Conservation (phyloP, 1,140 invertebrate species). For the Drosophila mauritiana region DNA sequence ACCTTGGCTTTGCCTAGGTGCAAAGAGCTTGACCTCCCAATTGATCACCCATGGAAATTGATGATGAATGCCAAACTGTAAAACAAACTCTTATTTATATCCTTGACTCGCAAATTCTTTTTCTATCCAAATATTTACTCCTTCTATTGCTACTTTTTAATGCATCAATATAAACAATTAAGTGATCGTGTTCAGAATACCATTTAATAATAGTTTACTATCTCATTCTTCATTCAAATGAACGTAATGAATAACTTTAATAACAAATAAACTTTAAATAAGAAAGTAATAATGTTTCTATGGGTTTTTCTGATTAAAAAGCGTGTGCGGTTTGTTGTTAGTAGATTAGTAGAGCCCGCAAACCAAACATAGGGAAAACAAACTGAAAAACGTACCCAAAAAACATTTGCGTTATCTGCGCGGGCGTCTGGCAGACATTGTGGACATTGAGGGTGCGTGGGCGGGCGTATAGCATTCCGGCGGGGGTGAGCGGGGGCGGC, state of each 20-base stretch:
- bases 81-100: constrained; percentile 12
- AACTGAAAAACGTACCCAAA: constrained; percentile 73
- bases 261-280: not conserved
- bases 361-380: constrained; percentile 17
- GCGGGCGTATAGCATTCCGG: constrained; percentile 61
- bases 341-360: constrained; percentile 17
- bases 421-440: constrained; percentile 76
- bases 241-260: not conserved
- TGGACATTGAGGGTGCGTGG: constrained; percentile 80
- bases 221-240: too few relatives aligned
- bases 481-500: constrained; percentile 34
- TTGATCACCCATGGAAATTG: constrained; percentile 8
- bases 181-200: not conserved
- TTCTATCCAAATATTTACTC: constrained; percentile 15
- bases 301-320: not conserved
- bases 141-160: too few relatives aligned
- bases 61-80: constrained; percentile 17
- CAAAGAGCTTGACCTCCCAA: constrained; percentile 43
- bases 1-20: constrained; percentile 36
- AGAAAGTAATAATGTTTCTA: not conserved
- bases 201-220: not conserved
- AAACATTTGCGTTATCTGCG: constrained; percentile 80
- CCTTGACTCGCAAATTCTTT: constrained; percentile 16
- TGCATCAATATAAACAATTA: not conserved
- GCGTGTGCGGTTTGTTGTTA: not conserved